Evolutionary conservation across 2,888 invertebrate genomes (phyloP), one percentile per base, ranked within the genome.

Genomic region (Zootermopsis nevadensis): DNA sequence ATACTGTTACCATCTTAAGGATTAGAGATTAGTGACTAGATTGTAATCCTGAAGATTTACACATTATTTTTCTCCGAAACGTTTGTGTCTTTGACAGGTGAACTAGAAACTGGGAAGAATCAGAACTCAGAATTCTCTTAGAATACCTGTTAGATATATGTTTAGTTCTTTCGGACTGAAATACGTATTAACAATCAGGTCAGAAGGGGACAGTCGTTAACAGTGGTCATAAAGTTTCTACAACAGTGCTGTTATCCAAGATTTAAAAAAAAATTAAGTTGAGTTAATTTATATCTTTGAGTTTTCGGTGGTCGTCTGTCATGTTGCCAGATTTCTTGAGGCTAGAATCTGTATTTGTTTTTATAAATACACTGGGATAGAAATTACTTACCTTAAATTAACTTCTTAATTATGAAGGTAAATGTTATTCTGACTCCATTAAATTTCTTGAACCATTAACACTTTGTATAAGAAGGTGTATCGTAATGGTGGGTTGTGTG

Each of bases 381-480:
- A 69, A 69, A 30, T 31, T 22, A 69, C 69, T 69, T 69, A 15
- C 22, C 69, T 69, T 33, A 69, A 33, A 69, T 69, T 69, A 69
- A 69, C 31, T 69, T 69, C 69, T 77, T 77, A 77, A 77, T 77
- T 77, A 77, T 55, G 30, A 48, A 77, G 42, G 31, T 77, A 53
- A 53, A 77, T 24, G 30, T 77, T 27, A 31, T 55, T 55, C 77
- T 55, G 38, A 27, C 76, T 76, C 27, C 38, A 76, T 27, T 48
- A 31, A 77, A 53, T 77, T 77, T 77, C 53, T 77, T 33, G 77
- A 55, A 55, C 53, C 77, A 55, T 77, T 77, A 77, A 33, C 77
- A 77, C 77, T 77, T 31, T 22, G 69, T 31, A 24, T 33, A 69
- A 33, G 31, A 30, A 69, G 69, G 22, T 19, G 69, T 22, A 33